Base-by-base conservation (phyloP, 1,140 invertebrate genomes). In the Ditylenchus dipsaci region DNA sequence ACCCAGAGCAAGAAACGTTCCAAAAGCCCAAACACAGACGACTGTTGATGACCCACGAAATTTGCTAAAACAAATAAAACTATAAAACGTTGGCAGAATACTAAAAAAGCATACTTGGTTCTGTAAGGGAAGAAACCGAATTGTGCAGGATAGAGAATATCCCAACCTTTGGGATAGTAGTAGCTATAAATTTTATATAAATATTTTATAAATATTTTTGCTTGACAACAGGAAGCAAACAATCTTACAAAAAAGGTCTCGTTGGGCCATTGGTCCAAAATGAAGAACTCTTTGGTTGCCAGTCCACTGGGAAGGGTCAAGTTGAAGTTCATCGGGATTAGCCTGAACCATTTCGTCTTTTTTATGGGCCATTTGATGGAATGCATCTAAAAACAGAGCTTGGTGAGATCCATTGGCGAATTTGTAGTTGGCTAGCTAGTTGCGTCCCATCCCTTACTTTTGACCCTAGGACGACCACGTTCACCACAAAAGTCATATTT, bases 311-410 rank as follows among this genome's bases (percentile, higher is more conserved):
- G 74, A 58, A 30, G 80, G 80, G 65, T 82, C 81, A 38, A 38
- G n/a, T n/a, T n/a, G n/a, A 11, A 82, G 59, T 64, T 82, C 78
- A 42, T 72, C 78, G n/a, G 75, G 71, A 30, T 69, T 77, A 5
- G 75, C 71, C 71, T 83, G 81, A 8, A 83, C 67, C 79, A 82
- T 83, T 71, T 82, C 80, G 59, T 82, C 80, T 29, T 82, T 82
- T 61, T 83, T 82, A 53, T 82, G 81, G 19, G 69, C 66, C 49
- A 65, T 73, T 63, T 79, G 77, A 68, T 82, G 80, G 27, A 81
- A 77, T 67, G 81, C 82, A 59, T 81, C 79, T 81, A 38, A 60
- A 80, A 38, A 5, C 11, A 5, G 33, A 38, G 33, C n/a, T n/a
- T n/a, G n/a, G n/a, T n/a, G n/a, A n/a, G n/a, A n/a, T n/a, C n/a